These are phyloP conservation scores for Drosophila rubida DNA, from an alignment of 2,888 invertebrate species.

Conservation along the genomic window DNA sequence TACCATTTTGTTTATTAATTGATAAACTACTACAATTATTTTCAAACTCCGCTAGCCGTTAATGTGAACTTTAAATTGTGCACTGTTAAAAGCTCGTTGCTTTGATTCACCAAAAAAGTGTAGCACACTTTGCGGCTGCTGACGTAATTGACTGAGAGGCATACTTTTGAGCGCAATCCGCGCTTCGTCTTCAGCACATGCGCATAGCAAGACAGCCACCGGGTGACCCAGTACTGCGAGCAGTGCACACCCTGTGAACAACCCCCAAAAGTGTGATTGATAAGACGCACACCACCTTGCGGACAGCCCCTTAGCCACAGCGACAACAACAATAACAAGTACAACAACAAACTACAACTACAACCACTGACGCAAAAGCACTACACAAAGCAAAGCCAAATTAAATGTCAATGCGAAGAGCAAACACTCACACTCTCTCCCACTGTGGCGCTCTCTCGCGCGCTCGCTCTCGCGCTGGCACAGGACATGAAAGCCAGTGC, in stretches of 20 bases:
- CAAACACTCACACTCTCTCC: constrained; percentile 31
- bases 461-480: constrained; percentile 19
- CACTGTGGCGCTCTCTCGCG: neutral
- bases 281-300: constrained; percentile 40
- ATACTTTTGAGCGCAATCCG: constrained; percentile 5
- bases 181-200: constrained; percentile 15
- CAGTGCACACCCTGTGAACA: constrained; percentile 46
- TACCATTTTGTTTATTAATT: neutral
- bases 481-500: constrained; percentile 7
- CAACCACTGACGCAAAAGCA: constrained; percentile 40
- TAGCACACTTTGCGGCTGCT: constrained; percentile 16
- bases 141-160: neutral
- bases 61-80: neutral
- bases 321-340: constrained; percentile 10
- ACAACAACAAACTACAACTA: constrained; percentile 27
- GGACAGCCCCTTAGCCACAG: constrained; percentile 13
- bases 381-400: constrained; percentile 30
- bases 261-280: constrained; percentile 49
- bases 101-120: neutral
- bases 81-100: constrained; percentile 1
- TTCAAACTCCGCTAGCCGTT: neutral
- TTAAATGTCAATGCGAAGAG: constrained; percentile 66
- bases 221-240: constrained; percentile 18
- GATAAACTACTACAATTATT: neutral
- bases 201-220: constrained; percentile 15